phyloP scores from a whole-genome alignment of 2,113 vertebrate genomes.

The Polypterus senegalus region DNA sequence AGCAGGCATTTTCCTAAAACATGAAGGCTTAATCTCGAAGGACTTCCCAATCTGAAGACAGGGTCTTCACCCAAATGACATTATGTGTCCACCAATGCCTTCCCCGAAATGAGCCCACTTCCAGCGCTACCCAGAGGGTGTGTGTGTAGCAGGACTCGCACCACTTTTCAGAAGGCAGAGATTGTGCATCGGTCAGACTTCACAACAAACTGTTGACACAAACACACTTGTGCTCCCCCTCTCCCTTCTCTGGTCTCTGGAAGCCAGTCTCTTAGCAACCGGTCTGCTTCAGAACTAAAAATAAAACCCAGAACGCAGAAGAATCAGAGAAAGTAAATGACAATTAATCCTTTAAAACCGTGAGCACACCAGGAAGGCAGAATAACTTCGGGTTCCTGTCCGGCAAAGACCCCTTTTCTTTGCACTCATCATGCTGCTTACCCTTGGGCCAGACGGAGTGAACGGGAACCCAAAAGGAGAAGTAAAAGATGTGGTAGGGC shows the following conservation, averaged over 20 bases:
- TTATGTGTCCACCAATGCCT: neutral
- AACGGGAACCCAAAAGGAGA: too few species aligned
- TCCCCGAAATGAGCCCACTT: constrained; percentile 10
- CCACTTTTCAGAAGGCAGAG: constrained; percentile 17
- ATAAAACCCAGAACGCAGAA: constrained; percentile 37
- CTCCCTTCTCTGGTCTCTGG: constrained; percentile 13
- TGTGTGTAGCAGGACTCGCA: constrained; percentile 41
- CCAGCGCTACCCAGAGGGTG: too few species aligned
- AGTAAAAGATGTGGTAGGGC: too few species aligned
- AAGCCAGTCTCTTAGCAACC: constrained; percentile 46
- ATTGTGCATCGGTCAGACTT: constrained; percentile 34
- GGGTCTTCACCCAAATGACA: neutral
- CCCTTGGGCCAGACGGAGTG: too few species aligned
- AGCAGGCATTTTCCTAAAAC: too few species aligned
- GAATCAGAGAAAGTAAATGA: constrained; percentile 5
- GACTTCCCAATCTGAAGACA: neutral
- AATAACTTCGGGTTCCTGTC: constrained; percentile 25
- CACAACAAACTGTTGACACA: constrained; percentile 35
- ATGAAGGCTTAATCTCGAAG: too few species aligned
- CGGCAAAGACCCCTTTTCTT: constrained; percentile 17
- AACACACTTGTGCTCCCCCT: constrained; percentile 22
- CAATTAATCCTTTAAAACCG: neutral
- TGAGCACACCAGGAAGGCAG: neutral
- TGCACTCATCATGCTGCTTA: constrained; percentile 1
- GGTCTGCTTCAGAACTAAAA: constrained; percentile 49